A percentile compares a stretch with the other conserved stretches of the same genome.
phyloP scores from a whole-genome alignment of 2,797 vertebrate genomes.

The Rachycentron canadum region DNA sequence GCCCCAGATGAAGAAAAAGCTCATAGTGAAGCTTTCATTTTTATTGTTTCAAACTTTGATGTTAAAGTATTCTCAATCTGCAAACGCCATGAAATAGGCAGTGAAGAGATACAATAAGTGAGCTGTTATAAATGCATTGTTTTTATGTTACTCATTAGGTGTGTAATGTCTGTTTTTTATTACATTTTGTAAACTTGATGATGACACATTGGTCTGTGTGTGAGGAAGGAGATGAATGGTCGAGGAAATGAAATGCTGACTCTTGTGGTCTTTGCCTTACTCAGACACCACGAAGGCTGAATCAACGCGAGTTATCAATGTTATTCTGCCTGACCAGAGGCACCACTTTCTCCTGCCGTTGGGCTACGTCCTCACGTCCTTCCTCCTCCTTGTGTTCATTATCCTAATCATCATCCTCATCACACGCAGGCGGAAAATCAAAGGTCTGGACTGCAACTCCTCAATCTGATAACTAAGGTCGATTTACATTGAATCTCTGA shows the following conservation, averaged over 20 bases:
- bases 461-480: not conserved
- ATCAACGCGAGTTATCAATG: slow-evolving; percentile 91
- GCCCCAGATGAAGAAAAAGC: not conserved
- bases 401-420: slow-evolving; percentile 88
- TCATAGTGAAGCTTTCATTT: not conserved
- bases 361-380: slow-evolving; percentile 91
- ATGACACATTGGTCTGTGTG: slow-evolving; percentile 34
- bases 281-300: slow-evolving; percentile 85
- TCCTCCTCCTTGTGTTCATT: slow-evolving; percentile 90
- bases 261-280: slow-evolving; percentile 25
- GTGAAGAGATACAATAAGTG: not conserved
- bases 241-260: slow-evolving; percentile 39
- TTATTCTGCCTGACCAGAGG: slow-evolving; percentile 91
- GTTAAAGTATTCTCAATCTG: not conserved
- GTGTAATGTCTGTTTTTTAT: slow-evolving; percentile 18
- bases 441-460: slow-evolving; percentile 80
- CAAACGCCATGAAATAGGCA: not conserved
- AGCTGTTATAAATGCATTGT: not conserved
- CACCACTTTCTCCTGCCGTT: slow-evolving; percentile 93
- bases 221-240: slow-evolving; percentile 21
- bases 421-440: slow-evolving; percentile 82
- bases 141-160: slow-evolving; percentile 22
- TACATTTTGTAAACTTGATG: slow-evolving; percentile 7
- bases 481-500: slow-evolving; percentile 8
- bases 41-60: not conserved